phyloP scores from a whole-genome alignment of 2,888 invertebrate species.

The Dioctria linearis region DNA sequence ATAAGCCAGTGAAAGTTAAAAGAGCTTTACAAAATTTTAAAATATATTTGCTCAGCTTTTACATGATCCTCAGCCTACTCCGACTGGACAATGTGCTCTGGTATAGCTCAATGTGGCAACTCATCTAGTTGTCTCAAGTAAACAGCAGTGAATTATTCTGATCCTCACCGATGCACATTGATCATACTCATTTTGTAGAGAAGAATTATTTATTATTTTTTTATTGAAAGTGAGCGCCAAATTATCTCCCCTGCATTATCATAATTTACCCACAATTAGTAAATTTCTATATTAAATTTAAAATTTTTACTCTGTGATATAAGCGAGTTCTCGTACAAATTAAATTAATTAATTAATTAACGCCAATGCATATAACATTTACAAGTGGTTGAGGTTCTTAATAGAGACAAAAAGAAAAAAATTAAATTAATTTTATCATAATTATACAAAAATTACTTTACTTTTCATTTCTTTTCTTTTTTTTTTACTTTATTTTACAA shows the following conservation, averaged over 20 bases:
- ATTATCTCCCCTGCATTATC: neutral
- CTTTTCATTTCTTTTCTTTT: conserved; percentile 62
- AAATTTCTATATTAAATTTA: neutral
- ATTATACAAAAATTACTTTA: conserved; percentile 6
- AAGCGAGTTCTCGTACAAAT: conserved; percentile 34
- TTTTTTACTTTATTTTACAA: conserved; percentile 63
- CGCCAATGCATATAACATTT: conserved; percentile 60
- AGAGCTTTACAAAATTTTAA: no score
- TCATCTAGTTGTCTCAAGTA: no score
- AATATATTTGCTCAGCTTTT: no score
- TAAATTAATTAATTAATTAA: neutral
- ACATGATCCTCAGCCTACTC: no score
- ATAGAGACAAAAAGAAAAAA: conserved; percentile 59
- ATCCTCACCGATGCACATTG: no score
- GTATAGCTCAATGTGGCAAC: no score
- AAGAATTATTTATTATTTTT: neutral
- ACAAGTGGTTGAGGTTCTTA: conserved; percentile 72
- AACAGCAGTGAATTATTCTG: no score
- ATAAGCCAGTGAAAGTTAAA: no score
- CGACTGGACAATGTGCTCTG: no score
- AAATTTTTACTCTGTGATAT: neutral
- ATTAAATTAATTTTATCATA: conserved; percentile 35
- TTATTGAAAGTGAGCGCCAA: neutral
- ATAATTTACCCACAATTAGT: neutral
- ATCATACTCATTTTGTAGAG: neutral